These are phyloP conservation scores for Thera britannica DNA, from an alignment of 2,888 invertebrate species.

Conservation along the genomic window DNA sequence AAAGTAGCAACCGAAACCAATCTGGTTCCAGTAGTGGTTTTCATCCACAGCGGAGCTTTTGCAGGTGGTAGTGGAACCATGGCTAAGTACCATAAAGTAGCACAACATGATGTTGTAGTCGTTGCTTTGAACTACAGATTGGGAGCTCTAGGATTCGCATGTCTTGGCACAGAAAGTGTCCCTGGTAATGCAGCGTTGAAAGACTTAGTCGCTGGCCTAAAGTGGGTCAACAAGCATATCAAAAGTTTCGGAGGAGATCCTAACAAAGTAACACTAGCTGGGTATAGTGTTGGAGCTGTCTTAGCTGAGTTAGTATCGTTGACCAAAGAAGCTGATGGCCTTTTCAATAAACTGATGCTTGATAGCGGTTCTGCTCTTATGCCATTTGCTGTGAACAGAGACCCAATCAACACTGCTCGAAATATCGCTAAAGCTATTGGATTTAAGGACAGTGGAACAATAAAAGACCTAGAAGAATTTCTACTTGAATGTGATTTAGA, in stretches of 20 bases:
- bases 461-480: constrained; percentile 72
- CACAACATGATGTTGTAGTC: constrained; percentile 87
- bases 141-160: constrained; percentile 89
- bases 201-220: constrained; percentile 92
- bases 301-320: constrained; percentile 71
- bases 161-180: constrained; percentile 84
- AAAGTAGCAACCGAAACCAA: constrained; percentile 61
- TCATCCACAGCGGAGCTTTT: constrained; percentile 75
- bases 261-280: constrained; percentile 90
- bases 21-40: constrained; percentile 70
- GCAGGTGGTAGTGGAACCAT: constrained; percentile 71
- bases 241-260: constrained; percentile 92
- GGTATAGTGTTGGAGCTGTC: constrained; percentile 91
- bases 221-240: constrained; percentile 91
- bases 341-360: constrained; percentile 69
- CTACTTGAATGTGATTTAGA: constrained; percentile 59
- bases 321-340: constrained; percentile 63
- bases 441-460: constrained; percentile 64
- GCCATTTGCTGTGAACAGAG: constrained; percentile 69
- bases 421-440: constrained; percentile 71
- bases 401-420: constrained; percentile 69
- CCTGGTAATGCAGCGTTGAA: constrained; percentile 94
- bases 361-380: constrained; percentile 76
- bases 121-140: constrained; percentile 89
- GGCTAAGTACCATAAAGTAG: constrained; percentile 85